Evolutionary conservation across 2,888 invertebrate genomes (phyloP), one percentile per base, ranked within the genome.

Genomic region (Pollenia amentaria): DNA sequence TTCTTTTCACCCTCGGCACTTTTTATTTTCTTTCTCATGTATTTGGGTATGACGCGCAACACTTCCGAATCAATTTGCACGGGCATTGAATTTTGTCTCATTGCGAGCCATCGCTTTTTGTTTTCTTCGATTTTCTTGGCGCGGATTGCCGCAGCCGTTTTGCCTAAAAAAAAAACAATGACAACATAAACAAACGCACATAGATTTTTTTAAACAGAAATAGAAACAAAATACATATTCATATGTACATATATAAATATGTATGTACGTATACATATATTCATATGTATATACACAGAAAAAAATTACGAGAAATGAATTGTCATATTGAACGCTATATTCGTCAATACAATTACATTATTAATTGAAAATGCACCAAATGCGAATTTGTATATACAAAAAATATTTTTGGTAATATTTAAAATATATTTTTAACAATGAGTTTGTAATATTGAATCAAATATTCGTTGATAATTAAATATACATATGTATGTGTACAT

Each of bases 51-150:
- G 53, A 93, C 90, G 62, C 93, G 90, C 57, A 93, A 91, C 18
- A 93, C 89, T 87, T 93, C 92, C 46, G 91, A 91, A 76, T 93
- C 93, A 46, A 93, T 93, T 91, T 93, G 93, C 0, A 93, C 93
- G 2, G 93, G 93, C 93, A 93, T 93, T 12, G 93, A 93, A 53
- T 92, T 91, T 84, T 93, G 93, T 64, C 93, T 89, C 72, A 90
- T 84, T 16, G 90, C 89, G 7, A 91, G 87, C 91, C 92, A 92
- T 67, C 89, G 91, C 7, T 90, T 65, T 44, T 89, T 89, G 16
- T 89, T 89, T 42, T 82, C 75, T 51, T 81, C 62, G 62, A 78
- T 88, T 87, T 85, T 89, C 11, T 75, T 87, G 14, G 69, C 60
- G 69, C 57, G 76, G 12, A 51, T 67, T 62, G 55, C 62, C 2